phyloP scores from a whole-genome alignment of 2,113 vertebrate species.

The Sinocyclocheilus rhinocerous region DNA sequence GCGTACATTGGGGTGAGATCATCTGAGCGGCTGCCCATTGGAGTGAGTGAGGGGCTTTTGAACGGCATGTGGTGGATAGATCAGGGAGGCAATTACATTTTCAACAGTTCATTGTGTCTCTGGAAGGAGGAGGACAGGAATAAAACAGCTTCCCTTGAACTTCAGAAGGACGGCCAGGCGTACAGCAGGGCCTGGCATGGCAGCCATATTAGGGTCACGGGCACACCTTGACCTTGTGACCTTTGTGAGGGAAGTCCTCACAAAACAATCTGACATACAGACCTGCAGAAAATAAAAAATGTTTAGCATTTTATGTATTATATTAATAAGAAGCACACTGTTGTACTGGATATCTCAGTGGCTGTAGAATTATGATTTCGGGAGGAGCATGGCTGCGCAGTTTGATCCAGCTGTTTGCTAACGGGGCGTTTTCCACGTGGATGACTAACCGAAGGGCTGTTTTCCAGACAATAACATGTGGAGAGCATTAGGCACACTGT shows the following conservation, averaged over 20 bases:
- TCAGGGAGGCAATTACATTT: conserved; percentile 55
- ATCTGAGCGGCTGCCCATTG: conserved; percentile 36
- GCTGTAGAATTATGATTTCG: background rate
- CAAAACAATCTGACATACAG: background rate
- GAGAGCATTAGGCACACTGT: conserved; percentile 79
- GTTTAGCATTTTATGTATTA: background rate
- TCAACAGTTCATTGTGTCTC: conserved; percentile 51
- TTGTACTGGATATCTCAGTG: background rate
- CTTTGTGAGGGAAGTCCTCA: background rate
- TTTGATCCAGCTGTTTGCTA: conserved; percentile 23
- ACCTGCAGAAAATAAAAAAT: background rate
- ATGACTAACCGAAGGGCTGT: conserved; percentile 7
- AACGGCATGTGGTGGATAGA: conserved; percentile 50
- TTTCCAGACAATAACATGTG: conserved; percentile 73
- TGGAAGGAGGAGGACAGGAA: conserved; percentile 35
- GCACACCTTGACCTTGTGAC: background rate
- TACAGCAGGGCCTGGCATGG: background rate
- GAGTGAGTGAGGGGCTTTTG: conserved; percentile 48
- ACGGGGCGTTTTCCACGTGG: conserved; percentile 29
- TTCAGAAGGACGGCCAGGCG: conserved; percentile 17
- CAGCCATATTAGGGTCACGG: background rate
- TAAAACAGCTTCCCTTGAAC: conserved; percentile 42
- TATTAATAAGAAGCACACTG: background rate
- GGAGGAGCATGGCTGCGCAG: background rate
- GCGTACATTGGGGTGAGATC: conserved; percentile 32